Evolutionary conservation across 2,113 vertebrate species (phyloP), one percentile per base, ranked within the genome.

Genomic region (Vireo altiloquus): DNA sequence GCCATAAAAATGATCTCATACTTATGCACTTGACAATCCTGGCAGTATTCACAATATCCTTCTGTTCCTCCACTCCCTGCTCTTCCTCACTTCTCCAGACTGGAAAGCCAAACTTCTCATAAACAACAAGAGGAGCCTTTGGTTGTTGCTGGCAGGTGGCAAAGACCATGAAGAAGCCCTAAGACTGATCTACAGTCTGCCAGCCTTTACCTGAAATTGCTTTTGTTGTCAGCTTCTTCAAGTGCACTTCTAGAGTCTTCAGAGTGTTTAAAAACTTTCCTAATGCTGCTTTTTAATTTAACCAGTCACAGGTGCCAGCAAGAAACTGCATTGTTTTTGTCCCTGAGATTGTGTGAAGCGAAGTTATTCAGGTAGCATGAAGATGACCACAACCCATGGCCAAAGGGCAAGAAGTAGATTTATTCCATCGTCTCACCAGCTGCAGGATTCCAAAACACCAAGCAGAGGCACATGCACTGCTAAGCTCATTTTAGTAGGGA

Each of bases 341-440:
- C 27, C 11, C 15, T 35, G 8, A 2, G 16, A 50, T 4, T 59
- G 11, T 31, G 31, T 0, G 0, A n/a, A 42, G 8, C 1, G 0
- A 57, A 17, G 25, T 16, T 7, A 35, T 31, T 21, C 52, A 50
- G 25, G 11, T 25, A 23, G 24, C 1, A 0, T 1, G 1, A 57
- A 50, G 16, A 35, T 0, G 0, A 15, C 13, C 25, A 42, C 3
- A 0, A 31, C 16, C 17, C 35, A 35, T 21, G 31, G 44, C 13
- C 9, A 13, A 66, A 57, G 13, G 31, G 17, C 37, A 57, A 49
- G 75, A 17, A 35, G 17, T 31, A 59, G 35, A 42, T 50, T 76
- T 42, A 50, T 42, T 86, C 52, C 25, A 35, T 21, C 3, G 1
- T 47, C 14, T 59, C 1, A 0, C 16, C 42, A 50, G 24, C 25